These are phyloP conservation scores for Ellobium chinense DNA, from an alignment of 2,888 invertebrate species.

Conservation along the genomic window DNA sequence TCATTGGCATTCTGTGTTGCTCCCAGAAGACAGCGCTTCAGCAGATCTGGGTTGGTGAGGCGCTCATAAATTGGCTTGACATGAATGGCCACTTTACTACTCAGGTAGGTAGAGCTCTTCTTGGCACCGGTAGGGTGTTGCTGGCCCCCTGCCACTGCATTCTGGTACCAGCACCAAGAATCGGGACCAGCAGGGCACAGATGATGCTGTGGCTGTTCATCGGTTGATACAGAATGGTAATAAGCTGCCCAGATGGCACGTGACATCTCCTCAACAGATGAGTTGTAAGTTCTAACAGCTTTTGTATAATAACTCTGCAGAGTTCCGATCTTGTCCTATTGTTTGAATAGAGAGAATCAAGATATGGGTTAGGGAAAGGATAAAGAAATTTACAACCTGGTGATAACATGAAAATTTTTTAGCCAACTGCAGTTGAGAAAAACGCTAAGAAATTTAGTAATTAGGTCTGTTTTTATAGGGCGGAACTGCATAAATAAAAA, in stretches of 20 bases:
- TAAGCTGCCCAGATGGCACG: constrained; percentile 2
- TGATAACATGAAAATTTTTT: background rate
- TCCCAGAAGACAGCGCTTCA: background rate
- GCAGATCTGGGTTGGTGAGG: background rate
- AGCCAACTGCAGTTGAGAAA: too few species aligned
- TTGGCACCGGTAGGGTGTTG: background rate
- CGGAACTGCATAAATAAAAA: too few species aligned
- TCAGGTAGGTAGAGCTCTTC: background rate
- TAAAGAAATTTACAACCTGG: background rate
- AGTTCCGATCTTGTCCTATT: constrained; percentile 2
- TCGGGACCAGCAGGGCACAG: background rate
- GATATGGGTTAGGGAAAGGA: too few species aligned
- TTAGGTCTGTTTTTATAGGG: too few species aligned
- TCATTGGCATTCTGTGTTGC: constrained; percentile 20
- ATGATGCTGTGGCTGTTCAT: background rate
- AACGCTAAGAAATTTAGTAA: too few species aligned
- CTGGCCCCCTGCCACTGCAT: background rate
- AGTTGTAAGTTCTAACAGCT: background rate
- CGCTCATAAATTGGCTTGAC: background rate
- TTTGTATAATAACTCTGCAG: constrained; percentile 18
- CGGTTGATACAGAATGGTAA: background rate
- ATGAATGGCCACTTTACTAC: background rate
- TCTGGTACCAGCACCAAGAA: constrained; percentile 1
- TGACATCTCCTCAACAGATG: constrained; percentile 11
- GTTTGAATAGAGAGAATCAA: too few species aligned